phyloP scores from a whole-genome alignment of 23 tunicate genomes.

The Ascidia mentula region DNA sequence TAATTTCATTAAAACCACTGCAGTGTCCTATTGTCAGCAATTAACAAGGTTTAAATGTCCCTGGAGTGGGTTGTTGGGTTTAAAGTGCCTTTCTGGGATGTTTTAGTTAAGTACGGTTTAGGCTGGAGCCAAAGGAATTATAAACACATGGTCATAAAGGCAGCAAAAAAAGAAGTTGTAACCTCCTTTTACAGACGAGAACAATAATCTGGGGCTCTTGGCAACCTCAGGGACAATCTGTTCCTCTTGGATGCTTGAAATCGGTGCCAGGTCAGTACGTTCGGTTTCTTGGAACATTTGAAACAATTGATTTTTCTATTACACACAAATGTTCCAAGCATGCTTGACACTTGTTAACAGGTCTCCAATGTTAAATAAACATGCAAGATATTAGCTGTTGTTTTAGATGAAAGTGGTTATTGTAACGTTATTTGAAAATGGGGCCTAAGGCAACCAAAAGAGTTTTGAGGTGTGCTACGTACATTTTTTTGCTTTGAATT shows the following conservation, averaged over 20 bases:
- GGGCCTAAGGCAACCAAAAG: no score
- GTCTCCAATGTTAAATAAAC: no score
- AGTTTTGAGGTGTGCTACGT: no score
- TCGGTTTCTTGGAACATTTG: neutral
- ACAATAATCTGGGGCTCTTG: neutral
- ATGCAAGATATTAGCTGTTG: no score
- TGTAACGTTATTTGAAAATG: no score
- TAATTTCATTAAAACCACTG: neutral
- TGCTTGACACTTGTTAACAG: neutral
- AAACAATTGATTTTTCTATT: neutral
- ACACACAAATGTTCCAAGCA: conserved; percentile 4
- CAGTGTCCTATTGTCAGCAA: neutral
- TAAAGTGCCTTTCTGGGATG: neutral
- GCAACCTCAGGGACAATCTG: neutral
- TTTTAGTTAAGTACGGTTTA: neutral
- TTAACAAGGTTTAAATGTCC: neutral
- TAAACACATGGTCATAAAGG: neutral
- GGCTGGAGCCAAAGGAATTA: neutral
- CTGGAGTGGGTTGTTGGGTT: neutral
- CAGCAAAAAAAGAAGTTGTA: neutral
- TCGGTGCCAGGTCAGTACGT: neutral
- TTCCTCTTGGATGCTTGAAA: neutral
- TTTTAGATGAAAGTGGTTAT: no score
- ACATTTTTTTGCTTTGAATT: no score
- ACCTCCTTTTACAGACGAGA: conserved; percentile 1